Evolutionary conservation across 2,113 vertebrate genomes (phyloP).

Genomic region (Petromus typicus): DNA sequence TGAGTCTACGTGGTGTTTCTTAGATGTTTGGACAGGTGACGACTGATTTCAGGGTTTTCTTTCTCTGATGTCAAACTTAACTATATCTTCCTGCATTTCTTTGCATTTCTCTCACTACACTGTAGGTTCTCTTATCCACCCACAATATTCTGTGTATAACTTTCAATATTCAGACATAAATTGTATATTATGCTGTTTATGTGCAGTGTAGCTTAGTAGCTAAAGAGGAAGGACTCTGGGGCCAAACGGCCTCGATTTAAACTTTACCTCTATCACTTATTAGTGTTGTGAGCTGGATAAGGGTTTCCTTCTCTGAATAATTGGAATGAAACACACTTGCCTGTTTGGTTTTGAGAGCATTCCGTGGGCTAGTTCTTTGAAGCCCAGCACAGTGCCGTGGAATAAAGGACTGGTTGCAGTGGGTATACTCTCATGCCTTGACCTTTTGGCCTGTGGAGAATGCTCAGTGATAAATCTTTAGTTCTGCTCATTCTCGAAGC

Average conservation of each 20-base stretch:
- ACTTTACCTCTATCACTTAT: neutral
- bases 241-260: neutral
- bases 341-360: conserved; percentile 1
- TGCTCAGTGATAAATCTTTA: neutral
- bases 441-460: neutral
- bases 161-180: neutral
- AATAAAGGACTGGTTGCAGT: neutral
- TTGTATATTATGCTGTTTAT: neutral
- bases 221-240: neutral
- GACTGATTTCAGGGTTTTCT: neutral
- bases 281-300: neutral
- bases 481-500: neutral
- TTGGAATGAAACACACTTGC: neutral
- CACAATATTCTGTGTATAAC: neutral
- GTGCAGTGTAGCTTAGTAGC: neutral
- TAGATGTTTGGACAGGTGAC: neutral
- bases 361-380: neutral
- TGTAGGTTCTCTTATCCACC: neutral
- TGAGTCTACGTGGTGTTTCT: neutral
- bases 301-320: neutral
- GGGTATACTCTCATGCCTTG: neutral
- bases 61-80: neutral
- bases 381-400: neutral
- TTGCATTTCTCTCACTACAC: neutral
- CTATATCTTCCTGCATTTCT: neutral